Conservation (phyloP, 2,888 invertebrate genomes). For the Melinaea menophilus region DNA sequence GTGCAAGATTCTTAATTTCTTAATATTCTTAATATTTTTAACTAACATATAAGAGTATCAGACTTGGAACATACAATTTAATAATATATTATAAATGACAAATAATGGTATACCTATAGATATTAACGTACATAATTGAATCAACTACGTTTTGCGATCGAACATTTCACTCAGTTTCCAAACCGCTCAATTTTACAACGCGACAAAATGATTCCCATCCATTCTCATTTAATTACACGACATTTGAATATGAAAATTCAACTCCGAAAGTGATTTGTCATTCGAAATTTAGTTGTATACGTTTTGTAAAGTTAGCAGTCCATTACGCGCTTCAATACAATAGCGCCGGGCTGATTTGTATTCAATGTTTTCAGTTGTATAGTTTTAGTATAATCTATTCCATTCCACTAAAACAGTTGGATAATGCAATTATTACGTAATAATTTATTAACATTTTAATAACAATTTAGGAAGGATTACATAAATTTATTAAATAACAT, state of each 20-base stretch:
- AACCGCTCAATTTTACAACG: constrained; percentile 8
- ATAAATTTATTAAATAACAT: too few relatives aligned
- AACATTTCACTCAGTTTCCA: background rate
- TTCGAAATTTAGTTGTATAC: constrained; percentile 5
- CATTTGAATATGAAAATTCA: constrained; percentile 8
- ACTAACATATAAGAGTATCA: too few relatives aligned
- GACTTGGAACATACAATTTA: too few relatives aligned
- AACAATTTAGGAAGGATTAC: too few relatives aligned
- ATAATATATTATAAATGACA: too few relatives aligned
- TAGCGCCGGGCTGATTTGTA: background rate
- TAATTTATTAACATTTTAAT: too few relatives aligned
- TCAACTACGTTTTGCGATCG: background rate
- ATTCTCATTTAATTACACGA: constrained; percentile 15
- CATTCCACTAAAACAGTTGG: too few relatives aligned
- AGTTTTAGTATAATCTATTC: too few relatives aligned
- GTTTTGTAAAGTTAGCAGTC: constrained; percentile 2
- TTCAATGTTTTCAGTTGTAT: background rate
- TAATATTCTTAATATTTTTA: too few relatives aligned
- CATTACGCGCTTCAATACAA: background rate
- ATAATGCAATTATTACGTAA: too few relatives aligned
- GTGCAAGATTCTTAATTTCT: too few relatives aligned
- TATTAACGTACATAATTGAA: background rate
- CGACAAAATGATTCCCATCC: constrained; percentile 12
- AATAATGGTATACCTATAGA: background rate
- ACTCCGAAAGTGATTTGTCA: constrained; percentile 6